Percentiles rank a stretch among this genome's conserved stretches.
These are phyloP conservation scores for Pseudotriccus pelzelni DNA, from an alignment of 2,797 vertebrate genomes.

Conservation along the genomic window DNA sequence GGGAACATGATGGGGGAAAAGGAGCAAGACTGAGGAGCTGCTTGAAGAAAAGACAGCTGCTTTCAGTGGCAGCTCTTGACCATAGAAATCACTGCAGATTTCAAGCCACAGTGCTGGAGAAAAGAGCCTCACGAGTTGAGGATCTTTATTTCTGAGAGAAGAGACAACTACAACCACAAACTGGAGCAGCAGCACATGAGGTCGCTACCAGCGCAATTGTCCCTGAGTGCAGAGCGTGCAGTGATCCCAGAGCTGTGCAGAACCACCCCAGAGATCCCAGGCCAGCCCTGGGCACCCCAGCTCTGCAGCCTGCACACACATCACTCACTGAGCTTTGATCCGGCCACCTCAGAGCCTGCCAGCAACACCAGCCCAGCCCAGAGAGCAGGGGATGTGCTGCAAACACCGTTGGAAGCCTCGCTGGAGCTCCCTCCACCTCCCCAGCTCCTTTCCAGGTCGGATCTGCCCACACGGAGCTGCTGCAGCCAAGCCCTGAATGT, in stretches of 20 bases:
- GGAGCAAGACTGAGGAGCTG: not conserved
- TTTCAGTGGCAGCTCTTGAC: not conserved
- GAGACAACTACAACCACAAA: not conserved
- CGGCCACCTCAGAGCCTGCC: not conserved
- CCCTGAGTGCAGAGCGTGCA: rapidly evolving
- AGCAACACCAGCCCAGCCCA: not conserved
- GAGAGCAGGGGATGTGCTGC: not conserved
- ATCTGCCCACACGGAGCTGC: not conserved
- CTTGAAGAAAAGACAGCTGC: not conserved
- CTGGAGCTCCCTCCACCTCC: not conserved
- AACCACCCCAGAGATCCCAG: not conserved
- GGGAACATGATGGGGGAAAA: not conserved
- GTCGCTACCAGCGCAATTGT: not conserved
- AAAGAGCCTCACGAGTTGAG: not conserved
- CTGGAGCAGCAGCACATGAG: not conserved
- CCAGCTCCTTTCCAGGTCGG: not conserved
- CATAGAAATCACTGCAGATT: not conserved
- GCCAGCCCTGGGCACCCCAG: not conserved
- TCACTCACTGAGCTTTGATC: not conserved
- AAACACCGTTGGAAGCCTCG: rapidly evolving
- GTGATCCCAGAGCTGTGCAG: not conserved
- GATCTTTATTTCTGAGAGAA: not conserved
- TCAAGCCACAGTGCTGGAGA: not conserved
- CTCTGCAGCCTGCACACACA: not conserved
- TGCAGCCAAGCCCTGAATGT: not conserved